phyloP scores from a whole-genome alignment of 2,888 invertebrate species.

The Drosophila paucipuncta region DNA sequence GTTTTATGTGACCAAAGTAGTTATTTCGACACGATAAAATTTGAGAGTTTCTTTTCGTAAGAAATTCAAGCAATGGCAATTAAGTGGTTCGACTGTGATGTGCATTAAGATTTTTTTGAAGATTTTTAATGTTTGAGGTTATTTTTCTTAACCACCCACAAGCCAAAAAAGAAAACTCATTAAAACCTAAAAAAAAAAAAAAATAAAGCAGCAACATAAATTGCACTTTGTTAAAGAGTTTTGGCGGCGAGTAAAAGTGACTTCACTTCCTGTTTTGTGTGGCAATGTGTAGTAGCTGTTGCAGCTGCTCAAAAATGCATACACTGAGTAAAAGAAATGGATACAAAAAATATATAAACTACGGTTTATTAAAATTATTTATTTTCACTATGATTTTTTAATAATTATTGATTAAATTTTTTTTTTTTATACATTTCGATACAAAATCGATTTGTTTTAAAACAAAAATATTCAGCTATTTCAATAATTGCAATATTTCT shows the following conservation, averaged over 20 bases:
- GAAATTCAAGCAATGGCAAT: not conserved
- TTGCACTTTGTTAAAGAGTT: slow-evolving; percentile 4
- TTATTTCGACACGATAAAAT: not conserved
- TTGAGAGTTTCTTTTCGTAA: slow-evolving; percentile 1
- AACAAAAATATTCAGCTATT: not conserved
- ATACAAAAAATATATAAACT: not conserved
- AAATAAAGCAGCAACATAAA: not conserved
- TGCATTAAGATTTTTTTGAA: not conserved
- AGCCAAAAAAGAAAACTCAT: not conserved
- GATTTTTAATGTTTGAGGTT: not conserved
- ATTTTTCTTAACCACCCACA: not conserved
- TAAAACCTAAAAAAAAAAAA: not conserved
- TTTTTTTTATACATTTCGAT: not conserved
- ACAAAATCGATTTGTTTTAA: not conserved
- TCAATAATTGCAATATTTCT: not conserved
- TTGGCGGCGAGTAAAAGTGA: slow-evolving; percentile 48
- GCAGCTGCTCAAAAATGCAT: slow-evolving; percentile 34
- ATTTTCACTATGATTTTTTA: not conserved
- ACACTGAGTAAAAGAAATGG: not conserved
- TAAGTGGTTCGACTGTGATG: not conserved
- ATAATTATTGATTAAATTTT: not conserved
- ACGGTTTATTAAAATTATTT: not conserved
- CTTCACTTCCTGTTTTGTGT: slow-evolving; percentile 63
- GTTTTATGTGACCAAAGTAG: slow-evolving; percentile 8
- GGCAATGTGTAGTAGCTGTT: slow-evolving; percentile 7